Evolutionary conservation across 1,140 invertebrate species (phyloP).

Genomic region (Lucilia cuprina): DNA sequence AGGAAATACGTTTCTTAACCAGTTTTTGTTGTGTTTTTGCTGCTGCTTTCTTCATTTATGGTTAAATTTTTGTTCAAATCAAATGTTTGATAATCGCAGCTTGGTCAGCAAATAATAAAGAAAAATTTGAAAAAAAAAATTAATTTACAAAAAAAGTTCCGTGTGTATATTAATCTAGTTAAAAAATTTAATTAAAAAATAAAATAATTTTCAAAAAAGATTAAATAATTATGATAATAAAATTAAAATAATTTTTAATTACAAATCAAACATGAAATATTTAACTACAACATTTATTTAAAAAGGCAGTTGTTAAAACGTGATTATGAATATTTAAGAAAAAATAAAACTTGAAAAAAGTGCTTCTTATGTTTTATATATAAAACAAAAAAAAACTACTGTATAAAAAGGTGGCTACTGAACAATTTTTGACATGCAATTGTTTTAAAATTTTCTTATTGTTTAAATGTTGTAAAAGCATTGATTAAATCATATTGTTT

Average conservation of each 20-base stretch:
- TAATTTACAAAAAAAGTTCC: slow-evolving; percentile 3
- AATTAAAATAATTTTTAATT: neutral
- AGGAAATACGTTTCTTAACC: neutral
- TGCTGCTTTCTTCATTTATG: neutral
- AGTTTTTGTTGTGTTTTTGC: neutral
- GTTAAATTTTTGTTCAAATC: neutral
- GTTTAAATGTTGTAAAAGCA: neutral
- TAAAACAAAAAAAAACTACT: neutral
- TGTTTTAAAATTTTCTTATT: neutral
- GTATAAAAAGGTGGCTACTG: neutral
- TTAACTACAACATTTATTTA: neutral
- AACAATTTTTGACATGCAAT: neutral
- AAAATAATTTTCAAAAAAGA: neutral
- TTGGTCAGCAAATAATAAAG: neutral
- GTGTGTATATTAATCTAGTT: too few relatives aligned
- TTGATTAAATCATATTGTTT: slow-evolving; percentile 4
- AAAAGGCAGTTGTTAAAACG: neutral
- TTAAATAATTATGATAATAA: neutral
- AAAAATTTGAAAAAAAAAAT: neutral
- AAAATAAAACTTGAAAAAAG: neutral
- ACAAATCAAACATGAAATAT: neutral
- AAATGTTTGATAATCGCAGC: neutral
- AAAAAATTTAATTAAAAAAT: neutral
- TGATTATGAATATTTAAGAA: neutral
- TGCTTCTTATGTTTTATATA: neutral